Base-by-base conservation (phyloP, 2,113 vertebrate species). In the Nothocercus julius region DNA sequence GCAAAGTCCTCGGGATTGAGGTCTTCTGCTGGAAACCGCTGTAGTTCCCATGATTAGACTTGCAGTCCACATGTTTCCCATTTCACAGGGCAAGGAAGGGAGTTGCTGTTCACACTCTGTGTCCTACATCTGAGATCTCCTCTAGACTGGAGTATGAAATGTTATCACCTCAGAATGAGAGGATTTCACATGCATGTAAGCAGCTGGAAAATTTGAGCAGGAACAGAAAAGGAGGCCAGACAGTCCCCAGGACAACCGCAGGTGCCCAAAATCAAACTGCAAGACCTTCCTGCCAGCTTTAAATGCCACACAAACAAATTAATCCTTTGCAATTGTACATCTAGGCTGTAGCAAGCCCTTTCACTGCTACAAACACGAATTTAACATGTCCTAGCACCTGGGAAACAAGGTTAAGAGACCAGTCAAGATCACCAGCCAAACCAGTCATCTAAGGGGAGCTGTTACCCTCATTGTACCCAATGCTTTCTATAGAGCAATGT, bases 251-350 rank as follows among this genome's bases (percentile, higher is more conserved):
- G 58, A 25, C 7, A 64, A 44, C 9, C 13, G 8, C 0, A 42
- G 53, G 5, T 38, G 53, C 56, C 79, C 72, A 7, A 32, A 51
- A 70, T 13, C 61, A 81, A 78, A 16, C 30, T 17, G 18, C 15
- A 6, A 0, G 3, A 14, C 70, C 1, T 1, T 1, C 4, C n/a
- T 74, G 72, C 9, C n/a, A 21, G 28, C n/a, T 59, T 16, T 42
- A 59, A 93, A 63, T 47, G 13, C 7, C 3, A 5, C 34, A 15
- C 40, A 25, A 9, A 20, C 49, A 72, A 70, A 5, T 0, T 1
- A 56, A 21, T 25, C 58, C 58, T 59, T 42, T 42, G 38, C n/a
- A 77, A 44, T 18, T 76, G 45, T n/a, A 53, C 27, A 27, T 3
- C n/a, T 16, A 18, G 36, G 21, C 2, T 13, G 36, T 1, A 75